These are phyloP conservation scores for Darevskia mixta DNA, from an alignment of 2,797 vertebrate species.

Conservation along the genomic window DNA sequence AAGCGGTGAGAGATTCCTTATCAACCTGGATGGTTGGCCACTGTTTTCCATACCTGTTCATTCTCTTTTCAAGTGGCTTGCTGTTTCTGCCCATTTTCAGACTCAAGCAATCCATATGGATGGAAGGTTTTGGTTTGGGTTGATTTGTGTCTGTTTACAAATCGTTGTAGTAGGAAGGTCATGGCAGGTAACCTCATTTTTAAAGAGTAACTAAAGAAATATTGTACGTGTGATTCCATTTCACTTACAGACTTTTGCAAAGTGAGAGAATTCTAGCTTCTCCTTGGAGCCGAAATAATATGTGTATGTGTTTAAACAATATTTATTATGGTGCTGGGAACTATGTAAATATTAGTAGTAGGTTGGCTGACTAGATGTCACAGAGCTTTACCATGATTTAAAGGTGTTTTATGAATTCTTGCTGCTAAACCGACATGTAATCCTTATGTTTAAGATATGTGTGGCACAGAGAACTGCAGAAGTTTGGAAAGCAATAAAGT, in stretches of 20 bases:
- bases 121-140: not conserved
- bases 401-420: slow-evolving; percentile 29
- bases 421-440: not conserved
- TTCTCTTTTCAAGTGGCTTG: slow-evolving; percentile 1
- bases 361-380: slow-evolving; percentile 47
- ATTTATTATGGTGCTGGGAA: slow-evolving; percentile 39
- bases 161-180: slow-evolving; percentile 28
- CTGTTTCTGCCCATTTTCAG: not conserved
- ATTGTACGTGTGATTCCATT: slow-evolving; percentile 47
- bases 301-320: slow-evolving; percentile 41
- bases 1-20: not conserved
- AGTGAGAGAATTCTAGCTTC: slow-evolving; percentile 50
- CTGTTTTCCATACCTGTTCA: not conserved
- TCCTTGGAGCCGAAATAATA: slow-evolving; percentile 49
- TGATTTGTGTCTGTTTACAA: slow-evolving; percentile 56
- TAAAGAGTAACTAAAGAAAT: slow-evolving; percentile 31
- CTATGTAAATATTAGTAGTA: slow-evolving; percentile 53
- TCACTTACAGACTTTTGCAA: slow-evolving; percentile 51
- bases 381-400: slow-evolving; percentile 36
- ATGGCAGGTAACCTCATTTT: slow-evolving; percentile 31
- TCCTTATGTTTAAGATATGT: slow-evolving; percentile 9
- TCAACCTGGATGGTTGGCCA: accelerated
- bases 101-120: not conserved
- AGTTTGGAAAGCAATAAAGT: not conserved
- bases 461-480: not conserved